Base-by-base conservation (phyloP, 1,140 invertebrate species). In the Nephotettix cincticeps region DNA sequence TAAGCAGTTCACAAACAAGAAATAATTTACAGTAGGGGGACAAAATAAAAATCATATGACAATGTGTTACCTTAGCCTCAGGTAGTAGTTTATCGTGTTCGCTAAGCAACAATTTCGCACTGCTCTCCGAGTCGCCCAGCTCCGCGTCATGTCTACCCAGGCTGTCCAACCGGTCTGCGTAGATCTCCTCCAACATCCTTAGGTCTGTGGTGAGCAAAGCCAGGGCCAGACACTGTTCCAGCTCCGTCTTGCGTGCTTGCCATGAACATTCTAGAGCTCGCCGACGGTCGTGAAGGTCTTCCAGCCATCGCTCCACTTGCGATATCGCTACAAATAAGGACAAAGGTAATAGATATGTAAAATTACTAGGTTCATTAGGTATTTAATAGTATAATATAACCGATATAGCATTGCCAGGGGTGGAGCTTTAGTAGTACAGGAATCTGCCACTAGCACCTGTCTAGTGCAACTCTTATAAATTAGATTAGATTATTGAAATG, bases 281-380 rank as follows among this genome's bases (percentile, higher is more conserved):
- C 73, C 94, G 81, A 74, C 89, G 85, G 76, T 94, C 90, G 74
- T 95, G 93, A 21, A 95, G 81, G 30, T 86, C 85, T 77, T 93
- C 91, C 72, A 93, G 76, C 89, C 90, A 92, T 71, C 85, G 84
- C 77, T 93, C 90, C 0, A 93, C 90, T 81, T 90, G 88, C 23
- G 87, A 82, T 23, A 90, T 82, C 63, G 88, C 88, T 88, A 69
- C 58, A 82, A 81, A 69, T 68, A 72, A n/a, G n/a, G n/a, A n/a
- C n/a, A n/a, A n/a, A n/a, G n/a, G n/a, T n/a, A n/a, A n/a, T n/a
- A n/a, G n/a, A n/a, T 47, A 19, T 25, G 58, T 27, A 56, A 56
- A 67, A 67, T 67, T 4, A 27, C 14, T 19, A 9, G 45, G 21
- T 3, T 4, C 36, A 67, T 19, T 3, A 40, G 23, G 36, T 67